Evolutionary conservation across 2,888 invertebrate species (phyloP), one percentile per base, ranked within the genome.

Genomic region (Drosophila tanythrix): DNA sequence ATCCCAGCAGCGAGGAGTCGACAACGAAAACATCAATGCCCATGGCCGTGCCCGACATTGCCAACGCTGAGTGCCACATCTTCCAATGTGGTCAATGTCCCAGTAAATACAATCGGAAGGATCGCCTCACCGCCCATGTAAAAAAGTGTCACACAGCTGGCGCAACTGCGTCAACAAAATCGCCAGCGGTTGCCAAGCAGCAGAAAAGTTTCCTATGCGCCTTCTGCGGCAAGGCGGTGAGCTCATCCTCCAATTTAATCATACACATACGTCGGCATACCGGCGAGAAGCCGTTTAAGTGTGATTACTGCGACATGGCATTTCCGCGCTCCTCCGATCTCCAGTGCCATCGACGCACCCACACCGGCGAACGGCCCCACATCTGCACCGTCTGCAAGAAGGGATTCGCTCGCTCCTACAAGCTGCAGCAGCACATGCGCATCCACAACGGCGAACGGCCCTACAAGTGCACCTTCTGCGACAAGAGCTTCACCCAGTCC

Each of bases 251-350:
- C 0, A 95, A 95, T 83, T 92, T 95, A 15, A 95, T 95, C 25
- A 95, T 96, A 3, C 96, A 96, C 80, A 95, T 95, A 94, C 94
- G 95, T 0, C 93, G 95, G 0, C 96, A 96, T 78, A 96, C 95
- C 0, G 95, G 95, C 10, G 95, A 95, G 81, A 95, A 95, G 76
- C 95, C 95, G 0, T 95, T 95, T 77, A 95, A 95, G 81, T 95
- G 95, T 76, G 95, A 95, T 77, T 94, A 94, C 62, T 95, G 95
- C 74, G 94, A 93, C 4, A 95, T 95, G 94, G 95, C 95, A 4
- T 95, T 95, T 73, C 95, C 95, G 0, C 94, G 95, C 46, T 95
- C 95, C 1, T 95, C 95, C 0, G 95, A 95, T 89, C 93, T 95
- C n/a, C 94, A 94, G 81, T 94, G 94, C 70, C 95, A 95, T 79